phyloP scores from a whole-genome alignment of 1,140 invertebrate species.

The Bombus breviceps region DNA sequence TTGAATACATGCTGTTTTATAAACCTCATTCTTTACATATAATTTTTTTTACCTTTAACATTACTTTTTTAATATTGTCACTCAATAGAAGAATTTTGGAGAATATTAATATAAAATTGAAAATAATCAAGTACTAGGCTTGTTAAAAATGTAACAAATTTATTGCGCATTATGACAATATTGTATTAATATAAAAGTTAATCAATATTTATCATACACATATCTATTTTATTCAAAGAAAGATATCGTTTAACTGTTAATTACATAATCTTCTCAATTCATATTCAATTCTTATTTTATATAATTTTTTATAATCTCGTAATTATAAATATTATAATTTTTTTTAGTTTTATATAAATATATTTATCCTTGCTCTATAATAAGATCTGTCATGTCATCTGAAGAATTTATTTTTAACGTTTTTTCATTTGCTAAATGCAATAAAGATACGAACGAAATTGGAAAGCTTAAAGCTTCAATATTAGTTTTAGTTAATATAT shows the following conservation, averaged over 20 bases:
- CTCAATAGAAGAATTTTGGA: too few relatives aligned
- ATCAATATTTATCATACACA: background rate
- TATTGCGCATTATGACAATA: background rate
- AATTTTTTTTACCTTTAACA: background rate
- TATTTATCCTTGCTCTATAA: constrained; percentile 50
- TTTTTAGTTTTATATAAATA: constrained; percentile 1
- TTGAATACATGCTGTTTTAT: background rate
- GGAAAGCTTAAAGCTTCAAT: constrained; percentile 89
- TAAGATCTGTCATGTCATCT: constrained; percentile 64
- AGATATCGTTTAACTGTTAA: background rate
- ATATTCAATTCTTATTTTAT: background rate
- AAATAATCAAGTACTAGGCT: background rate
- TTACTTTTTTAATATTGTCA: background rate
- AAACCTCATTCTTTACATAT: background rate
- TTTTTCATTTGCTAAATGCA: constrained; percentile 92
- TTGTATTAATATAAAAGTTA: constrained; percentile 11
- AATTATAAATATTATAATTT: constrained; percentile 5
- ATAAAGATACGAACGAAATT: constrained; percentile 89
- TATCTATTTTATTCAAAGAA: background rate
- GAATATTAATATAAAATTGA: background rate
- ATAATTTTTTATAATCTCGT: background rate
- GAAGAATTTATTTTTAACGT: constrained; percentile 60
- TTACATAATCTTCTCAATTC: background rate
- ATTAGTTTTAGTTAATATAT: constrained; percentile 84
- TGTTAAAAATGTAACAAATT: background rate